Percentiles rank a stretch among this genome's conserved stretches.
Conservation (phyloP, 1,140 invertebrate species). For the Araneus ventricosus region DNA sequence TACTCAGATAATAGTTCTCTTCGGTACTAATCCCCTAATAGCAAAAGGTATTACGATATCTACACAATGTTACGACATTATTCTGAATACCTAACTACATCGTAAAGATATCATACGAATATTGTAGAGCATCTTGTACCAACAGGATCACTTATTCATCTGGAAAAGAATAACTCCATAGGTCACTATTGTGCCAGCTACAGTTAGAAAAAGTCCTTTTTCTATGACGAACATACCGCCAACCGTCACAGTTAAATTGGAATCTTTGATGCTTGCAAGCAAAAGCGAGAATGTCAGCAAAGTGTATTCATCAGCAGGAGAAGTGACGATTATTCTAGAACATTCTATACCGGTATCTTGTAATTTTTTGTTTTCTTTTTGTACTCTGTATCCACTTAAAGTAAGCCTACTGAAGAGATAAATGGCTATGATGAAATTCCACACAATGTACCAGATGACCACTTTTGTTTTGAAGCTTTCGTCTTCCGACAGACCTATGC, state of each 20-base stretch:
- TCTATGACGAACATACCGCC: slow-evolving; percentile 53
- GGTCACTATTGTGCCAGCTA: slow-evolving; percentile 55
- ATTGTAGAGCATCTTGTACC: no score
- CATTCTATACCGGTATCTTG: background rate
- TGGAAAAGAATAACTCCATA: slow-evolving; percentile 63
- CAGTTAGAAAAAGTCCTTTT: slow-evolving; percentile 47
- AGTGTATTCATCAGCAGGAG: background rate
- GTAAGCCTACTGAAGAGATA: background rate
- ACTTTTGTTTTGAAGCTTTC: slow-evolving; percentile 20
- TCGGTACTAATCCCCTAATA: no score
- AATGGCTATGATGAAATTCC: slow-evolving; percentile 42
- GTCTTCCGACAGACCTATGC: slow-evolving; percentile 19
- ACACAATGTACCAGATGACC: background rate
- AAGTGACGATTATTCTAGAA: background rate
- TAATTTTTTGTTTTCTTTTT: background rate
- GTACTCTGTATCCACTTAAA: background rate
- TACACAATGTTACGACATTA: no score
- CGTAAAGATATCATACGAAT: no score
- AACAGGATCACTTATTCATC: slow-evolving; percentile 2
- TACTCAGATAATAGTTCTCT: no score
- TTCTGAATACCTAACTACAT: no score
- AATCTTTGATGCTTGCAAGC: background rate
- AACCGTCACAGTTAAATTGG: slow-evolving; percentile 23
- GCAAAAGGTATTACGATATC: no score
- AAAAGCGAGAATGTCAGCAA: background rate